Evolutionary conservation across 1,140 invertebrate species (phyloP).

Genomic region (Oryctes rhinoceros): DNA sequence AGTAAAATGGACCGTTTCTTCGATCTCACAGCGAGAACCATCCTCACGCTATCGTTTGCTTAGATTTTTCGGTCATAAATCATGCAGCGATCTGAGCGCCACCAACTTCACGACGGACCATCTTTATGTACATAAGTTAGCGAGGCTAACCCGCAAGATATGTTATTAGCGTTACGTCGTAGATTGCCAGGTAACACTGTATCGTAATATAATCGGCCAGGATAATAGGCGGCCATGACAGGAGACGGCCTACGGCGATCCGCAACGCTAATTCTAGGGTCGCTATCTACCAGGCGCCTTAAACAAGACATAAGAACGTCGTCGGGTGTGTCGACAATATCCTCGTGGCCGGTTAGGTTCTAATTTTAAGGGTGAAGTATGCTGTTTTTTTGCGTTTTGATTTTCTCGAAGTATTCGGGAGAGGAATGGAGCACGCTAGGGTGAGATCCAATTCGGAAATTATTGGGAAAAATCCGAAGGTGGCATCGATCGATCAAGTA

Average conservation of each 20-base stretch:
- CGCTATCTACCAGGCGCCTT: constrained; percentile 49
- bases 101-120: too few relatives aligned
- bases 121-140: too few relatives aligned
- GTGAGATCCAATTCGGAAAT: too few relatives aligned
- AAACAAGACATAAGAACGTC: constrained; percentile 50
- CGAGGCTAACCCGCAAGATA: not conserved
- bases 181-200: constrained; percentile 42
- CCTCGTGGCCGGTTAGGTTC: not conserved
- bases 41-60: too few relatives aligned
- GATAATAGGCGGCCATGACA: constrained; percentile 52
- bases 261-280: constrained; percentile 50
- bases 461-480: too few relatives aligned
- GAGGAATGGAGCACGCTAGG: not conserved
- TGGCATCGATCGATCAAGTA: too few relatives aligned
- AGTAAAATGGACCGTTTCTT: too few relatives aligned
- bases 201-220: constrained; percentile 49
- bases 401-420: too few relatives aligned
- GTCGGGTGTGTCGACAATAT: not conserved
- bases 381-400: not conserved
- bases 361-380: not conserved
- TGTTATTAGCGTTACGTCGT: constrained; percentile 35
- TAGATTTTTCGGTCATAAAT: too few relatives aligned
- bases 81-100: too few relatives aligned
- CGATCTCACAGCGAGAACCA: too few relatives aligned
- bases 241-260: constrained; percentile 47